Evolutionary conservation across 1,140 invertebrate genomes (phyloP), one percentile per base, ranked within the genome.

Genomic region (Zophobas atratus): DNA sequence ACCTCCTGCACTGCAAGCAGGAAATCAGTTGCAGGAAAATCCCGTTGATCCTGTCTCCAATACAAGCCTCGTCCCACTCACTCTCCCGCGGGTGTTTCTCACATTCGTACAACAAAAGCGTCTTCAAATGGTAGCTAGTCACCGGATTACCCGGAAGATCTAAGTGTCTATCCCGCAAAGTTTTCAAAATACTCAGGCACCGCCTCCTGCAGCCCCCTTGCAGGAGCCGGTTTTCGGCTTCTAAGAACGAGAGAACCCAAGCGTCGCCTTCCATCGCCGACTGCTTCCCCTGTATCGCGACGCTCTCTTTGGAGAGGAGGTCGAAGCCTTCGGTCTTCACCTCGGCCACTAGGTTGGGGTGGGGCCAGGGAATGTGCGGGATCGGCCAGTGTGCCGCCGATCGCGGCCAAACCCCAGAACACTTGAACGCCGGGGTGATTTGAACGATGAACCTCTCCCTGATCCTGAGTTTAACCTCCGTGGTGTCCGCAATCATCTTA

Each of bases 251-350:
- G 81, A 98, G 88, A 3, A 97, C 94, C 97, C 97, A 98, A 6
- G 97, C 96, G 86, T 98, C 97, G 2, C 97, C 97, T 87, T 98
- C 97, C 90, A 98, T 96, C 1, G 95, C 94, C 0, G 93, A 94
- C 84, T 96, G 95, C 86, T 97, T 97, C 70, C 95, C 95, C 84
- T 93, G 92, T 77, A 93, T 88, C 0, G 92, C 90, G 1, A 93
- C 89, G 83, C 92, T 92, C 87, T 98, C 97, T 87, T 96, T 96
- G 77, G 94, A 96, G 4, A 98, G 86, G 76, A 98, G 89, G 84
- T 98, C 95, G 86, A 98, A 98, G 1, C 97, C 97, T 87, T 98
- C 96, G 5, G 94, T 95, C 86, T 98, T 97, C 2, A 97, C 96
- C 85, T 98, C 96, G 38, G 94, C 94, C 1, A 97, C 95, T 34